Base-by-base conservation (phyloP, 2,888 invertebrate species). In the Drosophila affinis region DNA sequence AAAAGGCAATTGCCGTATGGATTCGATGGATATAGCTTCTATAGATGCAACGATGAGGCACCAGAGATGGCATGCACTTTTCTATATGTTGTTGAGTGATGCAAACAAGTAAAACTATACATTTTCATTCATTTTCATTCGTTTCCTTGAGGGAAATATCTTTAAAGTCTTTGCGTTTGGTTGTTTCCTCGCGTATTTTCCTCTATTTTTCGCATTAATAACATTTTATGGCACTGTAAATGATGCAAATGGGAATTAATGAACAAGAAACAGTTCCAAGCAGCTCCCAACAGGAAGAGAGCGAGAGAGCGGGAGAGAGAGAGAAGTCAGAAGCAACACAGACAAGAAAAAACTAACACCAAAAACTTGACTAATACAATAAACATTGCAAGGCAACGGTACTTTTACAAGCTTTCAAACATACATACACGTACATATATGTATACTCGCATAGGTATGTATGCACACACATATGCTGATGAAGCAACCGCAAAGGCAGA, bases 361-460 rank as follows among this genome's bases (percentile, higher is more conserved):
- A 58, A 57, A 54, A 56, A 46, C 46, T 21, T 63, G 44, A 61
- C 34, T 61, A 70, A 51, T 61, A 54, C 69, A 61, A 69, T 55
- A 62, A 56, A 51, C 55, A 21, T 51, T 14, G 52, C 49, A 56
- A 71, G 70, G 29, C 63, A 78, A 81, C 81, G 79, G 74, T 79
- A 79, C 65, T 74, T 76, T 65, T 44, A 39, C 21, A 51, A 45
- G 18, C 17, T 21, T 60, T 60, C 44, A 60, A 62, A 67, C 49
- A 53, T 10, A 53, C 9, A 54, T 17, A 68, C 14, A 12, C 3
- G 45, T 34, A 24, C 24, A 21, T 21, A 21, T n/a, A n/a, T n/a
- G n/a, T n/a, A n/a, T n/a, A n/a, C n/a, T 24, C 24, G 24, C 24
- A 24, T 24, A 5, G 5, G 24, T 24, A 24, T 24, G 24, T 24